Evolutionary conservation across 2,797 vertebrate genomes (phyloP).

Genomic region (Allobates femoralis): DNA sequence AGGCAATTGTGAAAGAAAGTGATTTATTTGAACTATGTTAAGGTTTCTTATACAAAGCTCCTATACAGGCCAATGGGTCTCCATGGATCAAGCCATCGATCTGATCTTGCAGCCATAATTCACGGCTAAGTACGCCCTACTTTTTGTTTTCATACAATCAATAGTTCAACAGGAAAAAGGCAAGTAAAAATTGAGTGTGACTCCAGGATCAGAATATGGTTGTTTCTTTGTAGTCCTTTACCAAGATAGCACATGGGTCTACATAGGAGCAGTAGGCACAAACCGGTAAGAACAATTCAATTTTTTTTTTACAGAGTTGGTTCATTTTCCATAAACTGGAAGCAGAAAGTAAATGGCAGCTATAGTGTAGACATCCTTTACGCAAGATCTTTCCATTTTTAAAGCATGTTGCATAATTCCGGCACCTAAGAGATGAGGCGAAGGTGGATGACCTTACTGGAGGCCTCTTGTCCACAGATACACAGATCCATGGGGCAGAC

Average conservation of each 20-base stretch:
- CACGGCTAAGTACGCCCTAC: background rate
- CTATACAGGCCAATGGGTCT: background rate
- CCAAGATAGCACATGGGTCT: background rate
- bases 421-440: background rate
- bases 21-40: no score
- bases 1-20: no score
- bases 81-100: background rate
- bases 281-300: no score
- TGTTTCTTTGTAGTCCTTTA: background rate
- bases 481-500: constrained; percentile 2
- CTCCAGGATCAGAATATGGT: background rate
- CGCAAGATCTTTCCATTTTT: background rate
- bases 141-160: background rate
- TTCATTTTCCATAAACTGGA: background rate
- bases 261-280: background rate
- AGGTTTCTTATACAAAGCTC: background rate
- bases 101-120: background rate
- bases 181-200: background rate
- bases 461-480: background rate
- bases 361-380: background rate
- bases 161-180: background rate
- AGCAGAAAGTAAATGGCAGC: background rate
- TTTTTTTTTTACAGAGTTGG: no score
- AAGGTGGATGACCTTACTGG: background rate
- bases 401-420: background rate